Conservation (phyloP, 1,140 invertebrate genomes). For the Caenorhabditis brenneri region DNA sequence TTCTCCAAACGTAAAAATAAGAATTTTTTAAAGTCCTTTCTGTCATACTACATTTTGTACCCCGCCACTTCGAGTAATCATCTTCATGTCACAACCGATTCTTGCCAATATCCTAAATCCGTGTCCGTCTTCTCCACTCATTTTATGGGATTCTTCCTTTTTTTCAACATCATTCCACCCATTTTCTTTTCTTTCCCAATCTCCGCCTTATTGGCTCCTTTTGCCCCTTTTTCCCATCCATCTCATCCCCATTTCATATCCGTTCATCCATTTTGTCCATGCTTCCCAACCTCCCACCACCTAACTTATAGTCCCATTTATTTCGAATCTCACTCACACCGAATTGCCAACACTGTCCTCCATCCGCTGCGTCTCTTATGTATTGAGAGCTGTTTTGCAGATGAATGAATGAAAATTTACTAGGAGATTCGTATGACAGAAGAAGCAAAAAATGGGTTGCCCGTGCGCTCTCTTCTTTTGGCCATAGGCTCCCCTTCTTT, state of each 20-base stretch:
- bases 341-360: neutral
- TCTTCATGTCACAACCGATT: conserved; percentile 13
- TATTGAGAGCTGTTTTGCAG: neutral
- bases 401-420: conserved; percentile 23
- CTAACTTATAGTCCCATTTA: neutral
- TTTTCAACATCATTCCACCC: neutral
- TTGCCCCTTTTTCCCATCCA: neutral
- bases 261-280: neutral
- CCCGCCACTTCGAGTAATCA: conserved; percentile 16
- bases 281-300: neutral
- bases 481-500: neutral
- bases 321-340: too few relatives aligned
- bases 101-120: neutral
- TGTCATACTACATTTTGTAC: too few relatives aligned
- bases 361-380: neutral
- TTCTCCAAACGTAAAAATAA: too few relatives aligned
- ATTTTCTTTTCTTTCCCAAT: neutral
- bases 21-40: too few relatives aligned
- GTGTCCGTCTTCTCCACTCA: neutral
- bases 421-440: conserved; percentile 1
- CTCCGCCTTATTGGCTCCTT: neutral
- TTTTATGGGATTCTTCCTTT: conserved; percentile 26
- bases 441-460: neutral
- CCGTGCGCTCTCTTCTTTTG: neutral
- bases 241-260: neutral